These are phyloP conservation scores for Erythrocercus mccallii DNA, from an alignment of 2,113 vertebrate genomes.

Conservation along the genomic window DNA sequence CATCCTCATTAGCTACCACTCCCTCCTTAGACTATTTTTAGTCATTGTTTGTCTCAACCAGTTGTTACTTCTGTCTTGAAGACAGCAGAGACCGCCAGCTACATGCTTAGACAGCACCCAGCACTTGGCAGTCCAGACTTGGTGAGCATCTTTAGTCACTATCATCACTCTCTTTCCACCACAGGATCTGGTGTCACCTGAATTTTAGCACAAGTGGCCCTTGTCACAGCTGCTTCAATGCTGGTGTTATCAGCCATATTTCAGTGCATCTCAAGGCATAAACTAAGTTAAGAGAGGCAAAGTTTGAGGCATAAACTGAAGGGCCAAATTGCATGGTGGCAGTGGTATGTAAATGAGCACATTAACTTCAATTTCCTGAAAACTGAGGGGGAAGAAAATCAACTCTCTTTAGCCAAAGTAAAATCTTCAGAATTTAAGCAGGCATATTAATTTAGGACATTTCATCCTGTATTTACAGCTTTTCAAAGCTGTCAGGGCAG, in stretches of 20 bases:
- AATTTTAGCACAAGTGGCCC: background rate
- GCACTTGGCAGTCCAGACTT: background rate
- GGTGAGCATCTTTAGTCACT: background rate
- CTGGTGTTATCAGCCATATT: background rate
- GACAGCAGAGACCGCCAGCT: background rate
- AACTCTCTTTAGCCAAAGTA: background rate
- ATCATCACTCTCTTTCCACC: background rate
- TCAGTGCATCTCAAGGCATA: background rate
- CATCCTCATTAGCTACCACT: background rate
- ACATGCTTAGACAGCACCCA: background rate
- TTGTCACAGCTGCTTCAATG: background rate
- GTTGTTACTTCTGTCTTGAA: background rate
- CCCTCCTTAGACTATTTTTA: slow-evolving; percentile 5
- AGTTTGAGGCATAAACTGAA: background rate
- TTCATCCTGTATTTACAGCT: background rate
- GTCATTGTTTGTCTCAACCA: background rate
- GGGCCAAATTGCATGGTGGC: background rate
- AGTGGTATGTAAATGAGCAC: background rate
- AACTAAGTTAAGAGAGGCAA: background rate
- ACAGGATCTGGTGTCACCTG: background rate
- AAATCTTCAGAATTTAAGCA: background rate
- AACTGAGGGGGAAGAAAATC: background rate
- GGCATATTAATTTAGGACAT: background rate
- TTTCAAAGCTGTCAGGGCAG: background rate
- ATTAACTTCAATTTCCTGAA: background rate